Base-by-base conservation (phyloP, 2,797 vertebrate genomes). In the Liparis tanakae region DNA sequence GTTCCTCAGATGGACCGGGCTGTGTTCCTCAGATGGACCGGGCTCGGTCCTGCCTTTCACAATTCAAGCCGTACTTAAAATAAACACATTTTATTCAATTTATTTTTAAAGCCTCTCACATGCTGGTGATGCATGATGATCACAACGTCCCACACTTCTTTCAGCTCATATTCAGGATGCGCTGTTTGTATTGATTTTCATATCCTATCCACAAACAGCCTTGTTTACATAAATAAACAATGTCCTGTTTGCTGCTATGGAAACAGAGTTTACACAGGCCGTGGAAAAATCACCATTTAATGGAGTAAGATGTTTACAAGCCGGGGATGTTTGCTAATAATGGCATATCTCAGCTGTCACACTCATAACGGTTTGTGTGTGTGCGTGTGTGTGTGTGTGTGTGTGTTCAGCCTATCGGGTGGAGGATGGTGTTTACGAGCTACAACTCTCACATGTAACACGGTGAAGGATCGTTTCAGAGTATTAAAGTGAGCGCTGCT, bases 221-320 rank as follows among this genome's bases (percentile, higher is more conserved):
- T 66, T 87, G 85, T 92, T 92, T 89, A 87, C 88, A 92, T 87
- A 82, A 85, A 89, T 84, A 88, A 90, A 88, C 84, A 87, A 68
- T 76, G 62, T 76, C 82, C 41, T 74, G 83, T 83, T 90, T 82
- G 87, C 83, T 85, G 80, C 84, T 64, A 88, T 85, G 81, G 88
- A 82, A 82, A 91, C 87, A 33, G 69, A 70, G 82, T 88, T 85
- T 89, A 70, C 83, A 71, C 83, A 82, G 81, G 72, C 70, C 48
- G 36, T 12, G 3, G 25, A 48, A 44, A 71, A 87, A 81, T 85
- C 80, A 55, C 65, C 53, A 36, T 86, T 89, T 91, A 86, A 91
- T 89, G 70, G 79, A 84, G 73, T 72, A 60, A 83, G 67, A 91
- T 89, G 87, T 90, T 90, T 91, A 84, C 90, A 85, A 75, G 78